Base-by-base conservation (phyloP, 2,888 invertebrate species). In the Hololepta plana region DNA sequence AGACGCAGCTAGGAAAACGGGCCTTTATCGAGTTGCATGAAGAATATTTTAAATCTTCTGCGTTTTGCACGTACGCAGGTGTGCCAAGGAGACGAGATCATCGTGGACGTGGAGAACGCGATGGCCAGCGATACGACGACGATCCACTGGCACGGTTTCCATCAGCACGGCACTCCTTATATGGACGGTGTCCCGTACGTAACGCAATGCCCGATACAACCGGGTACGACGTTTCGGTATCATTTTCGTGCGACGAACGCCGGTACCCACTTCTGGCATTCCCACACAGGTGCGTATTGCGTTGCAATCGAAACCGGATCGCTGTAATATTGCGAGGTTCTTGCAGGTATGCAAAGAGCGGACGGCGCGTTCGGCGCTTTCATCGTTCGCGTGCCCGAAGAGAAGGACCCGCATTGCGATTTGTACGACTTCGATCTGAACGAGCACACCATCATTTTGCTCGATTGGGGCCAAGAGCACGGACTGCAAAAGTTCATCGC, bases 111-210 rank as follows among this genome's bases (percentile, higher is more conserved):
- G 4, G 66, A 69, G 35, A 91, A 91, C 45, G 62, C 67, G 32
- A 48, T 90, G 49, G 62, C 72, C 44, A 73, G 76, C 0, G 84
- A 85, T 46, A 75, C 74, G 12, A 84, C 85, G 0, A 73, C 79
- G 1, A 71, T 91, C 11, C 91, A 91, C 45, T 91, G 88, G 88
- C 91, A 91, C 44, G 90, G 91, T 0, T 69, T 80, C 43, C 84
- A 84, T 44, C 81, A 84, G 51, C 55, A 57, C 26, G 65, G 65
- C 1, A 72, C 72, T 0, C 84, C 84, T 0, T 85, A 76, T 45
- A 85, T 85, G 84, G 87, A 88, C 37, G 87, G 87, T 0, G 84
- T 84, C 1, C 84, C 87, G 0, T 73, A 71, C 34, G 67, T 87
- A 5, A 80, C 84, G 0, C 87, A 87, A 51, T 85, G 85, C 37